Conservation (phyloP, 2,888 invertebrate genomes). For the Eupithecia subfuscata region DNA sequence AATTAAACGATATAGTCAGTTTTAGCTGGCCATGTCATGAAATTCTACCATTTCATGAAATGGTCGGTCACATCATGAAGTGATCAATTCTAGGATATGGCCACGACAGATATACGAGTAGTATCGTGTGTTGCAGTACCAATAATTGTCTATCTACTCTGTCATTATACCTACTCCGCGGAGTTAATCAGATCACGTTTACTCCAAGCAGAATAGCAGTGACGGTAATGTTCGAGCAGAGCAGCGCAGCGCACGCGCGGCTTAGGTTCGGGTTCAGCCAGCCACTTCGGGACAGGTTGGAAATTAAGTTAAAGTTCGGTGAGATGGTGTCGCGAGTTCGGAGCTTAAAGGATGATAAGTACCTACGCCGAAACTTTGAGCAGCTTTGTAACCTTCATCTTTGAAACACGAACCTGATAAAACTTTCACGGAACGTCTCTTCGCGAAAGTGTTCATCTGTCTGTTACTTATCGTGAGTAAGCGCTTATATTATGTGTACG, state of each 20-base stretch:
- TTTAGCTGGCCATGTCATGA: too few relatives aligned
- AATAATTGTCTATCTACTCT: not conserved
- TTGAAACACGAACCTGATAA: slow-evolving; percentile 10
- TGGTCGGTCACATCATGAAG: too few relatives aligned
- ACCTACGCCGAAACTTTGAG: slow-evolving; percentile 7
- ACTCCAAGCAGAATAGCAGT: not conserved
- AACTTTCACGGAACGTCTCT: not conserved
- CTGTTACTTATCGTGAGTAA: not conserved
- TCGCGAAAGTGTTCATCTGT: not conserved
- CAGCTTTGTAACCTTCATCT: slow-evolving; percentile 12
- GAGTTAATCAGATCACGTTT: not conserved
- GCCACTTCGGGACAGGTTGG: not conserved
- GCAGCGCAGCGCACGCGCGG: not conserved
- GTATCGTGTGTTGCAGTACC: not conserved
- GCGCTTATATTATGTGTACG: not conserved
- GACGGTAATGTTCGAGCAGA: not conserved
- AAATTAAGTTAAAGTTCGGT: not conserved
- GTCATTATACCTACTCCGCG: not conserved
- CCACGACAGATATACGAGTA: too few relatives aligned
- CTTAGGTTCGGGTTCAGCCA: not conserved
- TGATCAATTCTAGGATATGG: too few relatives aligned
- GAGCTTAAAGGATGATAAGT: slow-evolving; percentile 15
- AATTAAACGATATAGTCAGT: too few relatives aligned
- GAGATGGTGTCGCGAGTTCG: slow-evolving; percentile 10
- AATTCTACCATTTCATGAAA: too few relatives aligned